Percentiles rank a stretch among this genome's conserved stretches.
Conservation (phyloP, 2,113 vertebrate species). For the Paraplagusia blochii region DNA sequence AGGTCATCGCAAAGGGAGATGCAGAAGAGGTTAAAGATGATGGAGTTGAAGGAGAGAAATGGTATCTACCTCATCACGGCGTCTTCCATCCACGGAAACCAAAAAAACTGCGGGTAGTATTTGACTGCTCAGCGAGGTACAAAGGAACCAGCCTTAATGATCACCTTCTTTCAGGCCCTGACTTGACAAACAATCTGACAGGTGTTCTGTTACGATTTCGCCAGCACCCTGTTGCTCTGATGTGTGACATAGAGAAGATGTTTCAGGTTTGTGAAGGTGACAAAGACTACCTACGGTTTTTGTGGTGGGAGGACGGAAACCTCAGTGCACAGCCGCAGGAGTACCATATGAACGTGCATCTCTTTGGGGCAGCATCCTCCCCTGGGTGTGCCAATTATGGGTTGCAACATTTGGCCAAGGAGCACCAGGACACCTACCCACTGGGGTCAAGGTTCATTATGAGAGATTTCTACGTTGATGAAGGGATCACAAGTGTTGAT, state of each 20-base stretch:
- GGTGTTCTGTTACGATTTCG: not conserved
- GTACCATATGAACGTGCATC: not conserved
- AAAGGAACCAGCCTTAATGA: not conserved
- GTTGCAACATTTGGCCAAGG: not conserved
- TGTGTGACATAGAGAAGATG: not conserved
- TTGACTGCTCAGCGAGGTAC: conserved; percentile 4
- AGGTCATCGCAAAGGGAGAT: conserved; percentile 4
- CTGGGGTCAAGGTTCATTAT: not conserved
- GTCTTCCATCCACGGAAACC: conserved; percentile 11
- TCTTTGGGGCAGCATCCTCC: not conserved
- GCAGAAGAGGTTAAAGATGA: conserved; percentile 3
- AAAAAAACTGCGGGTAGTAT: not conserved
- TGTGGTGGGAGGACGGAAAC: not conserved
- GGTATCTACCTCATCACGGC: conserved; percentile 10
- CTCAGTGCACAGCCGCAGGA: not conserved
- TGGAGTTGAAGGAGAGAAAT: conserved; percentile 8
- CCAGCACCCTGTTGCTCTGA: not conserved
- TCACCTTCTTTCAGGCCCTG: not conserved
- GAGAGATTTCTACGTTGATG: not conserved
- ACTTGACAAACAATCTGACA: not conserved
- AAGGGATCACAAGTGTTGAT: not conserved
- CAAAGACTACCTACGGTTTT: not conserved
- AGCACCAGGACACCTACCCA: not conserved
- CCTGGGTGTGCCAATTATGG: not conserved
- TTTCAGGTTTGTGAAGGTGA: not conserved